Evolutionary conservation across 2,797 vertebrate genomes (phyloP).

Genomic region (Novumbra hubbsi): DNA sequence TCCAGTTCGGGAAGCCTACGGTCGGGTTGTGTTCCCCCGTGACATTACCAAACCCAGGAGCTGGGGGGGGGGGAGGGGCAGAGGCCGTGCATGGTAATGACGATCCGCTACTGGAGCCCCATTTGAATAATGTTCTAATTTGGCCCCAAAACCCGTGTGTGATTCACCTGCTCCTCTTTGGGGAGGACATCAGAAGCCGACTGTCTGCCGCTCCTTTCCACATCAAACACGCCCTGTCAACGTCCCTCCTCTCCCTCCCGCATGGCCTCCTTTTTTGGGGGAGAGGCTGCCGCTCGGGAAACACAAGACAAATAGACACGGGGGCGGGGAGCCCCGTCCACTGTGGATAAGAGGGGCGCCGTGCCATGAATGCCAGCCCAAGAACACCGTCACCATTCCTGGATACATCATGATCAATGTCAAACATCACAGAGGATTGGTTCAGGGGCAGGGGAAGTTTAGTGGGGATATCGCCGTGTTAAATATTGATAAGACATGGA

Average conservation of each 20-base stretch:
- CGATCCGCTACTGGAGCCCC: slow-evolving; percentile 33
- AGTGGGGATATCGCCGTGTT: background rate
- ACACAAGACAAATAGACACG: slow-evolving; percentile 6
- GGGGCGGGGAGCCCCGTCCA: background rate
- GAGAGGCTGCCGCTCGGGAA: background rate
- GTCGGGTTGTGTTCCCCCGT: slow-evolving; percentile 19
- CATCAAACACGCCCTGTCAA: slow-evolving; percentile 58
- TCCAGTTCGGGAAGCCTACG: background rate
- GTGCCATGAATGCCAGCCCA: background rate
- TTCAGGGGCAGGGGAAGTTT: background rate
- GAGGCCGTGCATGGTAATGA: slow-evolving; percentile 37
- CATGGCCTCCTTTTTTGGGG: background rate
- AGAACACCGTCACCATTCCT: no score
- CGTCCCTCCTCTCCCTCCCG: slow-evolving; percentile 1
- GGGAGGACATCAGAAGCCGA: slow-evolving; percentile 60
- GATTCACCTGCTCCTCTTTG: slow-evolving; percentile 64
- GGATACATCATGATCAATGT: no score
- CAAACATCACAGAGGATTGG: background rate
- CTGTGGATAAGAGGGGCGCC: background rate
- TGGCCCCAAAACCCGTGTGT: slow-evolving; percentile 53
- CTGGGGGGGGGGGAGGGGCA: background rate
- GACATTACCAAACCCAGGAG: slow-evolving; percentile 28
- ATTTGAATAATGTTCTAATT: slow-evolving; percentile 62
- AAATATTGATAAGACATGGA: background rate
- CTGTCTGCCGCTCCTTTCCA: slow-evolving; percentile 54